These are phyloP conservation scores for Rattus norvegicus DNA, from an alignment of 2,113 vertebrate genomes.

Conservation along the genomic window DNA sequence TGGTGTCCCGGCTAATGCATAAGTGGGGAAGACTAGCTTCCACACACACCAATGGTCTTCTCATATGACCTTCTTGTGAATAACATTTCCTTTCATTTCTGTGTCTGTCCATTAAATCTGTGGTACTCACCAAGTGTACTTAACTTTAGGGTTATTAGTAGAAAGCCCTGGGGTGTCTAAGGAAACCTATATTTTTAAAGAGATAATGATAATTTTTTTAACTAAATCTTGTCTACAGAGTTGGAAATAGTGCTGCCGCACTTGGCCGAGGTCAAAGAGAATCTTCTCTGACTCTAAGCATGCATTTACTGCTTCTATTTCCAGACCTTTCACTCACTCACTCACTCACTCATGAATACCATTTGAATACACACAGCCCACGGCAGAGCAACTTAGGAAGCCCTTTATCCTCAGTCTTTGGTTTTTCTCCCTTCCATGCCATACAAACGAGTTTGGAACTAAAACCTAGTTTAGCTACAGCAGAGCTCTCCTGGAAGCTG, in stretches of 20 bases:
- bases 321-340: not conserved
- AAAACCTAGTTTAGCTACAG: not conserved
- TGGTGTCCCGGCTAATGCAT: not conserved
- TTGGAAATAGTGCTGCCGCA: not conserved
- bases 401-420: not conserved
- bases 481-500: not conserved
- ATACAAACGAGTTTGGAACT: not conserved
- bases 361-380: not conserved
- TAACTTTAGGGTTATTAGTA: not conserved
- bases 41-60: not conserved
- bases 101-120: not conserved
- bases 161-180: conserved; percentile 8
- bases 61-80: not conserved
- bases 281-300: not conserved
- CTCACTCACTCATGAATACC: not conserved
- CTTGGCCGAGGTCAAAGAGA: not conserved
- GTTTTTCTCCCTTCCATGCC: not conserved
- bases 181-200: not conserved
- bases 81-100: conserved; percentile 45
- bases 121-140: not conserved
- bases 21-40: not conserved
- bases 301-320: conserved; percentile 34
- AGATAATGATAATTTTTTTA: not conserved
- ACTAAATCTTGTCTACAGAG: conserved; percentile 4
- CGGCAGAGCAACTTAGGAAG: not conserved